Conservation (phyloP, 2,797 vertebrate genomes). For the Furcifer pardalis region DNA sequence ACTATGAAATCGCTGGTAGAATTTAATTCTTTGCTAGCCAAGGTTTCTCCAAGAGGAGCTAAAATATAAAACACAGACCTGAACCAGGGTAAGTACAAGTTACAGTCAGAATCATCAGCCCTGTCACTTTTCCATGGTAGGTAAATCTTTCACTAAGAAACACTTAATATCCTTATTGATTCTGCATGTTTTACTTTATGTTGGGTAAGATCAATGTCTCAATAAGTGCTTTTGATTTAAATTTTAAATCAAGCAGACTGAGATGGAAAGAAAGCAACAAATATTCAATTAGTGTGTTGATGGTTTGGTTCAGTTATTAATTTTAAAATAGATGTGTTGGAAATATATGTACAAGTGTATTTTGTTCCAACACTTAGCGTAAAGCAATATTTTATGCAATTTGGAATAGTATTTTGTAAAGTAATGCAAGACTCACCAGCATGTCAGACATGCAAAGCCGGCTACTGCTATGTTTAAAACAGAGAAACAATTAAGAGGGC, state of each 20-base stretch:
- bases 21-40: conserved; percentile 79
- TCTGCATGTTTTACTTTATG: conserved; percentile 76
- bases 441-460: neutral
- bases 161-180: conserved; percentile 59
- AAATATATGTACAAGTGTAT: neutral
- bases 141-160: conserved; percentile 79
- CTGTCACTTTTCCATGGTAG: conserved; percentile 83
- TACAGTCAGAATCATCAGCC: conserved; percentile 82
- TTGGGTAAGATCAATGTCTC: conserved; percentile 51
- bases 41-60: conserved; percentile 77
- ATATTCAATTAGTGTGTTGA: neutral
- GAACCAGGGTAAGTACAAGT: conserved; percentile 91
- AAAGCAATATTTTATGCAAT: neutral
- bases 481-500: conserved; percentile 19
- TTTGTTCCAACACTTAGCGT: neutral
- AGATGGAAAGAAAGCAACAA: neutral
- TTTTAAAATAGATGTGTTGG: neutral
- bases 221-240: conserved; percentile 53
- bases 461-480: conserved; percentile 10
- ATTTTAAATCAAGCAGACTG: conserved; percentile 55
- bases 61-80: conserved; percentile 86
- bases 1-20: conserved; percentile 74
- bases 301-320: neutral
- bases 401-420: conserved; percentile 39
- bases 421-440: conserved; percentile 1